These are phyloP conservation scores for Aphaenogaster rudis DNA, from an alignment of 1,140 invertebrate species.

Conservation along the genomic window DNA sequence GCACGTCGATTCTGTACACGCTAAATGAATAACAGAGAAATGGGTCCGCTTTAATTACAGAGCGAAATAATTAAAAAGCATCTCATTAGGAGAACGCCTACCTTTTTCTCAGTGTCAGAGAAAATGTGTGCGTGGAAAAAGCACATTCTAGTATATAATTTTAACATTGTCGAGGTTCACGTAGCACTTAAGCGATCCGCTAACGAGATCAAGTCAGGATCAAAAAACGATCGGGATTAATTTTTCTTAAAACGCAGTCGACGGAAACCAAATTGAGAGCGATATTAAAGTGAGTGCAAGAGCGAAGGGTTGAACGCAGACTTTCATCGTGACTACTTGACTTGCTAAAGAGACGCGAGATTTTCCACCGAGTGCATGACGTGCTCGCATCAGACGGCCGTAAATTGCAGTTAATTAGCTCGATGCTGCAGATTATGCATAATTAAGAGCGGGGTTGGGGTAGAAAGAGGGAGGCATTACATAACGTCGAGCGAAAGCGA, in stretches of 20 bases:
- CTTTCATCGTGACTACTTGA: not conserved
- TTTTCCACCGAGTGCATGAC: slow-evolving; percentile 30
- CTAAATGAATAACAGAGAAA: not conserved
- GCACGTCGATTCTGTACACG: not conserved
- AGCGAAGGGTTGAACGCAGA: not conserved
- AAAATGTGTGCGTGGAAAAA: not conserved
- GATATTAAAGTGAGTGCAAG: slow-evolving; percentile 45
- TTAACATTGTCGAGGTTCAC: slow-evolving; percentile 67
- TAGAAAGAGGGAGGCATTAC: slow-evolving; percentile 43
- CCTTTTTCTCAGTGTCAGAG: not conserved
- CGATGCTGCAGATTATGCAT: slow-evolving; percentile 69
- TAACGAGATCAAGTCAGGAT: slow-evolving; percentile 57
- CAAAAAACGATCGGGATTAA: slow-evolving; percentile 46
- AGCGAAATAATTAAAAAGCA: slow-evolving; percentile 19
- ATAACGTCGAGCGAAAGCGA: slow-evolving; percentile 30
- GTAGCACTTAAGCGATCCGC: slow-evolving; percentile 13
- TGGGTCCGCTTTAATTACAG: slow-evolving; percentile 8
- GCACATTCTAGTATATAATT: slow-evolving; percentile 50
- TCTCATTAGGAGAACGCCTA: not conserved
- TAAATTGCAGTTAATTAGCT: slow-evolving; percentile 79
- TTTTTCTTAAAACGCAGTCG: slow-evolving; percentile 58
- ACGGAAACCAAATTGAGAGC: not conserved
- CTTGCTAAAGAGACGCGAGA: not conserved
- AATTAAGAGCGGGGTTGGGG: slow-evolving; percentile 53
- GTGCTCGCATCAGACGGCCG: slow-evolving; percentile 20